Percentiles rank a stretch among this genome's conserved stretches.
Evolutionary conservation across 2,797 vertebrate species (phyloP).

Genomic region (Trichosurus vulpecula): DNA sequence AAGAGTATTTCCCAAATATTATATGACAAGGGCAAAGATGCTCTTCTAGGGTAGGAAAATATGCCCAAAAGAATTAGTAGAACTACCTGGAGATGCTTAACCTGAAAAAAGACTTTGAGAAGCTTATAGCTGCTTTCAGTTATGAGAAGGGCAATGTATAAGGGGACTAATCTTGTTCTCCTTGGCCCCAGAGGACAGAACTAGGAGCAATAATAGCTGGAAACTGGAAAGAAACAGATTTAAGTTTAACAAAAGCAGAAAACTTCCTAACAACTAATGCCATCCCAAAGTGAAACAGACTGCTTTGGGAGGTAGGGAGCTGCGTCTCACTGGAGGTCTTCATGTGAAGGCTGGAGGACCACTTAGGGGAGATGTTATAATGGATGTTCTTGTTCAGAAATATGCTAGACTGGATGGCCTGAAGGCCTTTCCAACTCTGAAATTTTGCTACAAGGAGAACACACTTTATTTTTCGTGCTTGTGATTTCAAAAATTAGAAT

Average conservation of each 20-base stretch:
- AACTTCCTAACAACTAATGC: not conserved
- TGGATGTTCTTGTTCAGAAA: not conserved
- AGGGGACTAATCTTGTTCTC: not conserved
- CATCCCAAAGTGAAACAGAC: not conserved
- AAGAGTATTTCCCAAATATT: not conserved
- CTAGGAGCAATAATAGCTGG: not conserved
- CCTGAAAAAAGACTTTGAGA: not conserved
- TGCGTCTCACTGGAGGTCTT: not conserved
- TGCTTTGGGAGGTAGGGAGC: not conserved
- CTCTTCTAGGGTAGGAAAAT: not conserved
- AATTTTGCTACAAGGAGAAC: not conserved
- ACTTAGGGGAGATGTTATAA: not conserved
- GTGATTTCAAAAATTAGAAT: not conserved
- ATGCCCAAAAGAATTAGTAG: not conserved
- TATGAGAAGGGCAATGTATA: not conserved
- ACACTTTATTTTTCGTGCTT: not conserved
- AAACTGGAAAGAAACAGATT: not conserved
- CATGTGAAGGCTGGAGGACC: not conserved
- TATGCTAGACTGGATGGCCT: not conserved
- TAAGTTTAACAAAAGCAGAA: not conserved
- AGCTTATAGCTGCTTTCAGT: not conserved
- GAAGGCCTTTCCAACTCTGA: not conserved
- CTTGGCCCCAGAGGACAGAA: not conserved
- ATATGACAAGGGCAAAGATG: not conserved
- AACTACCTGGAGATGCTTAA: not conserved